Evolutionary conservation across 1,140 invertebrate genomes (phyloP).

Genomic region (Lanistes nyassanus): DNA sequence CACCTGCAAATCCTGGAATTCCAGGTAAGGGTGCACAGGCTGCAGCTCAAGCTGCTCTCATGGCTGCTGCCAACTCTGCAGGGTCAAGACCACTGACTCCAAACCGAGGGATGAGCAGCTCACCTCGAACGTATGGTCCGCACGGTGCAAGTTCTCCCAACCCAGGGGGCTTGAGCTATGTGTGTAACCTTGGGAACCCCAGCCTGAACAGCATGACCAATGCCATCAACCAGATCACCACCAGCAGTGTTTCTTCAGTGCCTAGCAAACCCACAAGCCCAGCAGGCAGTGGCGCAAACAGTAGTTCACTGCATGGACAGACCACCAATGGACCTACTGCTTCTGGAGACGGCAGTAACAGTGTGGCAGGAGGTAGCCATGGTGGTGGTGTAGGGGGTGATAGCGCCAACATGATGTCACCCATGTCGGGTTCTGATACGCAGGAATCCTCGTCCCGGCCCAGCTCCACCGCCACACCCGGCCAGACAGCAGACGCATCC

Average conservation of each 20-base stretch:
- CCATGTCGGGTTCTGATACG: conserved; percentile 32
- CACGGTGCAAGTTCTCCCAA: conserved; percentile 26
- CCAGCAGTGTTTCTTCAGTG: conserved; percentile 34
- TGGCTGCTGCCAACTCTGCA: conserved; percentile 63
- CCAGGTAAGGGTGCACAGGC: conserved; percentile 63
- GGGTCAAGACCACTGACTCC: conserved; percentile 16
- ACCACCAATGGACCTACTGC: background rate
- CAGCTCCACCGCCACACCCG: conserved; percentile 36
- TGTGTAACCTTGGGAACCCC: conserved; percentile 39
- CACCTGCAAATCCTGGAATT: conserved; percentile 33
- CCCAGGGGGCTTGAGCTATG: conserved; percentile 35
- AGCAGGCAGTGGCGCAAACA: conserved; percentile 17
- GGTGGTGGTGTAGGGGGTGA: conserved; percentile 6
- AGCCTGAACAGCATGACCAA: conserved; percentile 48
- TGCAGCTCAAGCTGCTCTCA: conserved; percentile 65
- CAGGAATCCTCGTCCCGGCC: conserved; percentile 35
- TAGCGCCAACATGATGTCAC: conserved; percentile 20
- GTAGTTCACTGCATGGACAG: too few species aligned
- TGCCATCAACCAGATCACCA: conserved; percentile 47
- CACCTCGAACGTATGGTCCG: conserved; percentile 27
- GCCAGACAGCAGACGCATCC: conserved; percentile 32
- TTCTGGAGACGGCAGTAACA: background rate
- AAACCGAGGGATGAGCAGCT: conserved; percentile 24
- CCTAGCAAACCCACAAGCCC: conserved; percentile 29
- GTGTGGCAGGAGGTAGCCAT: background rate